Conservation (phyloP, 2,888 invertebrate species). For the Mimas tiliae region DNA sequence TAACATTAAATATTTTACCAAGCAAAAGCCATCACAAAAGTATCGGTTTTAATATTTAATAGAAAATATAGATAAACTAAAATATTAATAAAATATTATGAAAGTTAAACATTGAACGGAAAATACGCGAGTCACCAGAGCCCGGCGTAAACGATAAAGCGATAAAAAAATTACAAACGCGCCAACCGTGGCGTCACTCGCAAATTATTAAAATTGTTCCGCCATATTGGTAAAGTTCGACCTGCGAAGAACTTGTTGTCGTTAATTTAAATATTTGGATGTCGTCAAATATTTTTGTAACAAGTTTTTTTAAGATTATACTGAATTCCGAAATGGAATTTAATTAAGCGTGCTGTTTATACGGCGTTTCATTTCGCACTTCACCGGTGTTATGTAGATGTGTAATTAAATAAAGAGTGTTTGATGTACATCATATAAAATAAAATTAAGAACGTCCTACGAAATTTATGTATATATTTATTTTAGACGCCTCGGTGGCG, state of each 20-base stretch:
- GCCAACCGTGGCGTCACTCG: constrained; percentile 53
- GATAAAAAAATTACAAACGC: constrained; percentile 57
- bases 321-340: constrained; percentile 39
- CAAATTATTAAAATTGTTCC: constrained; percentile 76
- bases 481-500: no score
- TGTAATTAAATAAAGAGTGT: constrained; percentile 8
- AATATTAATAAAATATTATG: constrained; percentile 23
- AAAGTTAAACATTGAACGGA: constrained; percentile 8
- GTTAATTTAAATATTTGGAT: constrained; percentile 66
- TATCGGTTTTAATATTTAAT: neutral
- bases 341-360: constrained; percentile 40
- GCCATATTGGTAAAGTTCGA: constrained; percentile 72
- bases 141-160: constrained; percentile 52
- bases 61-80: neutral
- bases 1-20: no score
- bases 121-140: constrained; percentile 49
- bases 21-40: no score
- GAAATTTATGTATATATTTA: no score
- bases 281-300: constrained; percentile 57
- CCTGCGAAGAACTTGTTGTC: constrained; percentile 44
- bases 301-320: constrained; percentile 43
- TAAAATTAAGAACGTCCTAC: neutral
- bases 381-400: neutral
- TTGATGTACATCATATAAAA: neutral
- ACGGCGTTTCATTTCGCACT: neutral